Percentiles rank a stretch among this genome's conserved stretches.
Evolutionary conservation across 2,113 vertebrate species (phyloP).

Genomic region (Macaca mulatta): DNA sequence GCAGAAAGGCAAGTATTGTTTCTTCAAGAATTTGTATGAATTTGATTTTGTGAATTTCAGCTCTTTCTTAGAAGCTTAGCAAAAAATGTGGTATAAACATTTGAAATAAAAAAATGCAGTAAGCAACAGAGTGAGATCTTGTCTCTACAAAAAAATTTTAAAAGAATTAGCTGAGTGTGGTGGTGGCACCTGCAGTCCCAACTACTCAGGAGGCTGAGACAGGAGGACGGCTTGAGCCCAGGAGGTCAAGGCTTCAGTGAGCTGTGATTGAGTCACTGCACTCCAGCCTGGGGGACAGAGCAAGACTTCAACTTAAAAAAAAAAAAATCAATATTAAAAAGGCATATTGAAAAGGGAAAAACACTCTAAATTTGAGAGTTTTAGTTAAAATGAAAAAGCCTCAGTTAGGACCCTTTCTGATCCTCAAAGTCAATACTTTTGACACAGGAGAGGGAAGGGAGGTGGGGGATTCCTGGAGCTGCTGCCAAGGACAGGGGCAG

Average conservation of each 20-base stretch:
- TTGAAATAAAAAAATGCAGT: background rate
- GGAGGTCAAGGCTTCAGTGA: too few relatives aligned
- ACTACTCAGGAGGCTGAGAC: too few relatives aligned
- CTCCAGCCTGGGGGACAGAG: too few relatives aligned
- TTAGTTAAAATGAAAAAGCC: background rate
- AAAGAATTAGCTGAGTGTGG: too few relatives aligned
- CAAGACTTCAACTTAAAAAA: too few relatives aligned
- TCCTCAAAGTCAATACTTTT: background rate
- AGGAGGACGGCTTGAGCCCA: too few relatives aligned
- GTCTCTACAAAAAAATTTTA: too few relatives aligned
- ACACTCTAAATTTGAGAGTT: background rate
- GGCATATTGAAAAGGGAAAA: background rate
- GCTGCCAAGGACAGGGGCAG: background rate
- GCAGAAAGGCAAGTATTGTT: background rate
- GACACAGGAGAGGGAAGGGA: background rate
- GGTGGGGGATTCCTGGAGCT: background rate
- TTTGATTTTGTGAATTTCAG: background rate
- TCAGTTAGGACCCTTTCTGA: background rate
- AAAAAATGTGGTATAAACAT: background rate
- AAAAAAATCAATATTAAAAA: background rate
- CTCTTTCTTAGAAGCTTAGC: background rate
- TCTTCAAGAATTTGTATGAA: background rate
- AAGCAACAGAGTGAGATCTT: too few relatives aligned
- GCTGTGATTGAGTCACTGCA: too few relatives aligned
- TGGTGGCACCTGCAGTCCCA: too few relatives aligned